phyloP scores from a whole-genome alignment of 2,888 invertebrate genomes.

The Chymomyza caudatula region DNA sequence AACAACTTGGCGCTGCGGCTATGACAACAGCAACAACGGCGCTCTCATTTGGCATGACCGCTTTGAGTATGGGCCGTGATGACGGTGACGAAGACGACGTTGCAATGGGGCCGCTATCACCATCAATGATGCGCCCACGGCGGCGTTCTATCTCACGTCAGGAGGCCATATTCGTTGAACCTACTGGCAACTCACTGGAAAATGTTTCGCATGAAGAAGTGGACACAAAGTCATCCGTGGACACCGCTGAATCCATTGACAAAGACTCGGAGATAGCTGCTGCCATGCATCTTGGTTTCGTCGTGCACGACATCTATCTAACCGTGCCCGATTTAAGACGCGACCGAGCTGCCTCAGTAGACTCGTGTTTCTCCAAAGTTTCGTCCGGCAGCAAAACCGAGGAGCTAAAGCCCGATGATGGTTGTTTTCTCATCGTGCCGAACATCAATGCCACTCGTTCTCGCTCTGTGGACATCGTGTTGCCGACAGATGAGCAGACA shows the following conservation, averaged over 20 bases:
- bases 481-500: constrained; percentile 91
- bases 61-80: constrained; percentile 6
- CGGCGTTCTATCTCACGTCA: constrained; percentile 89
- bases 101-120: constrained; percentile 68
- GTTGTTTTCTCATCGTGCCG: constrained; percentile 83
- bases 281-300: constrained; percentile 60
- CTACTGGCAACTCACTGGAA: constrained; percentile 85
- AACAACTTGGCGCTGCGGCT: constrained; percentile 50
- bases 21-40: constrained; percentile 49
- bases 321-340: constrained; percentile 90
- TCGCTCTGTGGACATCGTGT: constrained; percentile 91
- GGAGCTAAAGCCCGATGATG: constrained; percentile 82
- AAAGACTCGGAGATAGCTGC: constrained; percentile 72
- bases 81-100: constrained; percentile 63
- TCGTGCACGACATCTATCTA: constrained; percentile 86
- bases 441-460: constrained; percentile 86
- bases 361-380: constrained; percentile 90
- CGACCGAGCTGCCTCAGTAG: constrained; percentile 92
- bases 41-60: constrained; percentile 12
- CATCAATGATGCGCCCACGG: constrained; percentile 79
- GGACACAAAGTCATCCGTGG: constrained; percentile 56
- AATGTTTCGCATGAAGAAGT: constrained; percentile 81
- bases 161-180: constrained; percentile 89
- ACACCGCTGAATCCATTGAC: constrained; percentile 65
- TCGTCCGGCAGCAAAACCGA: constrained; percentile 84